A percentile compares a stretch with the other conserved stretches of the same genome.
Evolutionary conservation across 1,140 invertebrate genomes (phyloP).

Genomic region (Semibalanus balanoides): DNA sequence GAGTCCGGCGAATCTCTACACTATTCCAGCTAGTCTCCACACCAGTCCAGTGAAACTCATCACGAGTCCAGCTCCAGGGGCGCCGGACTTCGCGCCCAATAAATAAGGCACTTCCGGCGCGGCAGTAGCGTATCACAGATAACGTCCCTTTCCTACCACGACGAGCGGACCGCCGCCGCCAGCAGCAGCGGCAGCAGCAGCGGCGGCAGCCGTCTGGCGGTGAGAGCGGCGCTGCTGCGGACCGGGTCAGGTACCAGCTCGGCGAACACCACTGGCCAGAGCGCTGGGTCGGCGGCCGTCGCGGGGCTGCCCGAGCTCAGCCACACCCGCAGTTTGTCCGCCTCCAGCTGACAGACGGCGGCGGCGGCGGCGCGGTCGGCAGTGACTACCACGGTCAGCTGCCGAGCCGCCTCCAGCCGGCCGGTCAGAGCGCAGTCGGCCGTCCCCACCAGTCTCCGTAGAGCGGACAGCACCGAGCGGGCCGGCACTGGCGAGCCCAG

Average conservation of each 20-base stretch:
- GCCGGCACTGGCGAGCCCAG: neutral
- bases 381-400: neutral
- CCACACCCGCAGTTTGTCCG: neutral
- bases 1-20: too few species aligned
- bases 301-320: neutral
- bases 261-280: neutral
- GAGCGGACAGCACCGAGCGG: neutral
- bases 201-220: too few species aligned
- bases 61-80: too few species aligned
- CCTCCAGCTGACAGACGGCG: neutral
- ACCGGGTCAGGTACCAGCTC: neutral
- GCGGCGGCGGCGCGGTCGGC: neutral
- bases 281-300: neutral
- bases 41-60: too few species aligned
- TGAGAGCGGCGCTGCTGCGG: too few species aligned
- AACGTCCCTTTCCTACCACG: too few species aligned
- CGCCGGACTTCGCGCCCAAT: too few species aligned
- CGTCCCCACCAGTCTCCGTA: neutral
- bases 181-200: neutral
- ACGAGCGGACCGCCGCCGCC: too few species aligned
- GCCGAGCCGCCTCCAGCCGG: neutral
- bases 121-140: too few species aligned
- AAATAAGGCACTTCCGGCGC: too few species aligned
- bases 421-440: neutral
- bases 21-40: too few species aligned